Evolutionary conservation across 2,113 vertebrate genomes (phyloP), one percentile per base, ranked within the genome.

Genomic region (Indicator maculatus): DNA sequence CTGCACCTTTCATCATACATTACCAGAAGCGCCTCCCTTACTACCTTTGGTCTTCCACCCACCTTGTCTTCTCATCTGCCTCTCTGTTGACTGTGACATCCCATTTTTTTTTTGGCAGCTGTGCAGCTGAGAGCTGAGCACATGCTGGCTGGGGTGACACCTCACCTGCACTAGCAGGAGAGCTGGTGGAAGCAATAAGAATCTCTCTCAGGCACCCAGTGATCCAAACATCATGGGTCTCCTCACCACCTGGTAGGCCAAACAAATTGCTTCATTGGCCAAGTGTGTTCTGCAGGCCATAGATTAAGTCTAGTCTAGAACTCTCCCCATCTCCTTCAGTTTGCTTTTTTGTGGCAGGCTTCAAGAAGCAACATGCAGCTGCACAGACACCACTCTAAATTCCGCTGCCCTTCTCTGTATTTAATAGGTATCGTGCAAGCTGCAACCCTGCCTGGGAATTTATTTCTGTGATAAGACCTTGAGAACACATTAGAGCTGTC

Each of bases 381-480:
- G 71, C 84, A 76, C 28, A 89, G 67, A 60, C 82, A 91, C 75
- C 75, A 64, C 91, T 89, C 66, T 66, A 39, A 85, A 55, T 83
- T 73, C 67, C 76, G 12, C 28, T 66, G 75, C 45, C 6, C 52
- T 80, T 66, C 81, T 87, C 84, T 50, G 69, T 79, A 33, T 73
- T 92, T 66, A 74, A 78, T 3, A 76, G 45, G 64, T 75, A 83
- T 80, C 88, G 91, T 71, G 91, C 91, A 95, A 96, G 52, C 82
- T 76, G 78, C 4, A 1, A 63, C 30, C 1, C 71, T 1, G 6
- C 79, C 60, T 65, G 30, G 23, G 79, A 90, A 75, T 69, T 78
- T 6, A 21, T 65, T 86, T 50, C 74, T 93, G 24, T 73, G 85
- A 88, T 88, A 86, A 91, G 76, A 86, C 72, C 79, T 90, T 78